These are phyloP conservation scores for Siderastrea radians DNA, from an alignment of 92 coral and sea anemone genomes.

Conservation along the genomic window DNA sequence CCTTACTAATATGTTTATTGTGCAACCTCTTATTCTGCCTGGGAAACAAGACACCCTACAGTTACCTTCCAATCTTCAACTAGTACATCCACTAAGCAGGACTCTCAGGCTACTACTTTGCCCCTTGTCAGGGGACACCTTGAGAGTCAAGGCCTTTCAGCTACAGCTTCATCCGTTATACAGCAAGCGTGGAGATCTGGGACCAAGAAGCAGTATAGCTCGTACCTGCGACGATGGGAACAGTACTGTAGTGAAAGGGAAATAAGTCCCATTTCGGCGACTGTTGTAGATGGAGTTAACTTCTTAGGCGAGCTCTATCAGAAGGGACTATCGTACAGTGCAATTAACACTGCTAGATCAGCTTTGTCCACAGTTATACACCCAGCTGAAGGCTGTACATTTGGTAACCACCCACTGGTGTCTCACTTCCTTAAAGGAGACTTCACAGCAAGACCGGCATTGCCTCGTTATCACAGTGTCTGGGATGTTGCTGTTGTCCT, in stretches of 20 bases:
- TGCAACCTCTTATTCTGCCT: conserved; percentile 20
- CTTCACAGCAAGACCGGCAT: conserved; percentile 26
- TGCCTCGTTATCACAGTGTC: conserved; percentile 28
- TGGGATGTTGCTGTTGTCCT: neutral
- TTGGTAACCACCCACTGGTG: conserved; percentile 43
- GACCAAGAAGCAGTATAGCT: conserved; percentile 49
- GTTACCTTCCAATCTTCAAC: conserved; percentile 34
- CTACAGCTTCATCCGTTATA: conserved; percentile 35
- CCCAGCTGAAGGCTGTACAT: conserved; percentile 33
- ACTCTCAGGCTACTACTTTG: conserved; percentile 56
- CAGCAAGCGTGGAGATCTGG: conserved; percentile 57
- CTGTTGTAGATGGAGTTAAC: conserved; percentile 53
- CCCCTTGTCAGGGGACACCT: conserved; percentile 67
- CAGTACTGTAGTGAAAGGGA: conserved; percentile 61
- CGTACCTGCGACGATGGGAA: conserved; percentile 61
- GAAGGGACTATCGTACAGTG: conserved; percentile 53
- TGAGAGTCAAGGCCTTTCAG: conserved; percentile 58
- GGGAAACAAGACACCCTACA: conserved; percentile 39
- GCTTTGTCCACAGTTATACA: conserved; percentile 54
- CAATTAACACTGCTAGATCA: conserved; percentile 59
- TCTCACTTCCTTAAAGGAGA: conserved; percentile 39
- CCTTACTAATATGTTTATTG: conserved; percentile 33
- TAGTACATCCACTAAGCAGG: conserved; percentile 51
- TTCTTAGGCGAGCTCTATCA: conserved; percentile 49
- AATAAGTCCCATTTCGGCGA: conserved; percentile 59